These are phyloP conservation scores for Maniola hyperantus DNA, from an alignment of 2,888 invertebrate species.

Conservation along the genomic window DNA sequence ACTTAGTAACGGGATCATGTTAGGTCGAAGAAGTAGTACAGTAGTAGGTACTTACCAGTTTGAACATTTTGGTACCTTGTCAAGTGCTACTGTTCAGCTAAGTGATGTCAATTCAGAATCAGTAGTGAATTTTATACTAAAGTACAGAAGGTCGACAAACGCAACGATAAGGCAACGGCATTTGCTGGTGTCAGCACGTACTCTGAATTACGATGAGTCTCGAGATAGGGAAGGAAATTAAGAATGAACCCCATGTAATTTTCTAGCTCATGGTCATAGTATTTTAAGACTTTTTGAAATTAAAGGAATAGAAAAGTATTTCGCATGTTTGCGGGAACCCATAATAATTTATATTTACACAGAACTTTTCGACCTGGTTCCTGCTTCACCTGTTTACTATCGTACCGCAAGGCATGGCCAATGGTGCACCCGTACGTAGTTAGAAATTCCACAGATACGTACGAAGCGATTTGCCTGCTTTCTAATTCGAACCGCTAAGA, in stretches of 20 bases:
- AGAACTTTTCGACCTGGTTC: too few relatives aligned
- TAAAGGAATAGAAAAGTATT: not conserved
- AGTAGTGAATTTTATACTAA: conserved; percentile 53
- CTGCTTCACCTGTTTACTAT: too few relatives aligned
- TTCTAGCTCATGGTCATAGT: conserved; percentile 13
- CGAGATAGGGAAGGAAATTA: conserved; percentile 36
- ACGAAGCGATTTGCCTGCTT: too few relatives aligned
- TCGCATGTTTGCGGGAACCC: not conserved
- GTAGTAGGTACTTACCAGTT: conserved; percentile 45
- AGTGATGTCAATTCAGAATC: conserved; percentile 50
- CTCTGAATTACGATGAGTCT: conserved; percentile 48
- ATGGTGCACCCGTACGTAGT: too few relatives aligned
- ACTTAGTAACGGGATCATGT: not conserved
- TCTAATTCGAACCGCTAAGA: too few relatives aligned
- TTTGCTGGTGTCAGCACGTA: conserved; percentile 40
- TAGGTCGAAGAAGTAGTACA: not conserved
- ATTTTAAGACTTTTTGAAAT: not conserved
- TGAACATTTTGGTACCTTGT: conserved; percentile 49
- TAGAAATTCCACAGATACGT: too few relatives aligned
- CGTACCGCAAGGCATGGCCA: too few relatives aligned
- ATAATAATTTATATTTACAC: too few relatives aligned
- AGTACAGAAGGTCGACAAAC: conserved; percentile 54
- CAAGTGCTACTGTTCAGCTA: conserved; percentile 46
- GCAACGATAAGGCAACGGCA: conserved; percentile 43
- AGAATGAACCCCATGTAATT: conserved; percentile 9